These are phyloP conservation scores for Siniperca knerii DNA, from an alignment of 2,113 vertebrate species.

Conservation along the genomic window DNA sequence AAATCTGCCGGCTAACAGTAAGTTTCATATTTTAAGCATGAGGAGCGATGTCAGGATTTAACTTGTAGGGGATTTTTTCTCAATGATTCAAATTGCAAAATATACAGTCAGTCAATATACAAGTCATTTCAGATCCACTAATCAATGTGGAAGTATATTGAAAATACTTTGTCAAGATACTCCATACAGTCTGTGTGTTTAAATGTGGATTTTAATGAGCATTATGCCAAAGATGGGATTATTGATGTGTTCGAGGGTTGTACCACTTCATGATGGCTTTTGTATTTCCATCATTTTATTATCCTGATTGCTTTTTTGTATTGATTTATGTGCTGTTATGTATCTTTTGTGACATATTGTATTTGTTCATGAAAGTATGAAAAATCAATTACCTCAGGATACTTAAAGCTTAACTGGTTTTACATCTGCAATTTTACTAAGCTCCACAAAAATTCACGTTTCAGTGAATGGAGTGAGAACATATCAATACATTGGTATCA, in stretches of 20 bases:
- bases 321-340: not conserved
- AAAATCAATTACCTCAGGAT: not conserved
- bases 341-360: not conserved
- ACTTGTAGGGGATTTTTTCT: not conserved
- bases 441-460: not conserved
- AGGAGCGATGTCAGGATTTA: slow-evolving; percentile 75
- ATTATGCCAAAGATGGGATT: not conserved
- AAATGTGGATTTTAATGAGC: not conserved
- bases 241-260: not conserved
- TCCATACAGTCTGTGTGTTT: not conserved
- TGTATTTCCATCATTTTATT: not conserved
- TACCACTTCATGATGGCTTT: not conserved
- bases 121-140: slow-evolving; percentile 7
- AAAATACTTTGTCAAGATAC: not conserved
- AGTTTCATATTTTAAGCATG: slow-evolving; percentile 90
- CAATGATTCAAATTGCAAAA: slow-evolving; percentile 16
- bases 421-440: not conserved
- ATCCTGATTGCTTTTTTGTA: not conserved
- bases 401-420: not conserved
- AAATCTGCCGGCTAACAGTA: slow-evolving; percentile 18
- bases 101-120: not conserved
- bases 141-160: not conserved
- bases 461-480: not conserved
- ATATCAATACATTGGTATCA: not conserved
- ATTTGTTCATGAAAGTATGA: not conserved